Percentiles rank a stretch among this genome's conserved stretches.
Conservation (phyloP, 1,140 invertebrate species). For the Cardiocondyla obscurior region DNA sequence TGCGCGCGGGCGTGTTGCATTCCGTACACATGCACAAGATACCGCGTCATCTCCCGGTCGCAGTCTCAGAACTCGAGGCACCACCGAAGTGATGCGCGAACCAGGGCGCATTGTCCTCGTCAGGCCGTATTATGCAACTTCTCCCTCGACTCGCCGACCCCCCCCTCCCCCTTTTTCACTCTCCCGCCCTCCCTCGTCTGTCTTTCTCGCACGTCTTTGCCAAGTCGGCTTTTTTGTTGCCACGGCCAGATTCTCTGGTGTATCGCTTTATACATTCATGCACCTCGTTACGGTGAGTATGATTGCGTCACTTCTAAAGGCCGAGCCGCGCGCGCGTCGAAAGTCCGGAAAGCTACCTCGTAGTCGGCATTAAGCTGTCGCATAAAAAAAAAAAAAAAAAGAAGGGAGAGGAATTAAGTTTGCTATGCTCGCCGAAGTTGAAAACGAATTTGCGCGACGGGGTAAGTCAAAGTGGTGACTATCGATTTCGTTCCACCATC, state of each 20-base stretch:
- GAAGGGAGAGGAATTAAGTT: no score
- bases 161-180: slow-evolving; percentile 10
- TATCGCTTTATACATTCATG: slow-evolving; percentile 34
- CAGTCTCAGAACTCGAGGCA: slow-evolving; percentile 65
- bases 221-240: slow-evolving; percentile 36
- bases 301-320: slow-evolving; percentile 21
- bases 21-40: neutral
- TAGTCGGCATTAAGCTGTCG: neutral
- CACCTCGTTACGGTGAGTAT: neutral
- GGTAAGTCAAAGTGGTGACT: neutral
- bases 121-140: slow-evolving; percentile 62
- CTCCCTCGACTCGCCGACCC: slow-evolving; percentile 47
- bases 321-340: neutral
- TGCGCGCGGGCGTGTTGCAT: no score
- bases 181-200: neutral
- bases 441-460: neutral
- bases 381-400: neutral
- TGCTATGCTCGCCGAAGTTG: neutral
- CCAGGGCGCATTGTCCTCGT: slow-evolving; percentile 65
- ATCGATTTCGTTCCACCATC: neutral
- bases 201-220: neutral
- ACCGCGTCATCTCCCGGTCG: slow-evolving; percentile 3
- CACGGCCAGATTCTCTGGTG: slow-evolving; percentile 11
- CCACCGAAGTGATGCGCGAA: slow-evolving; percentile 56
- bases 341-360: neutral